phyloP scores from a whole-genome alignment of 2,113 vertebrate species.

The Anser cygnoides region DNA sequence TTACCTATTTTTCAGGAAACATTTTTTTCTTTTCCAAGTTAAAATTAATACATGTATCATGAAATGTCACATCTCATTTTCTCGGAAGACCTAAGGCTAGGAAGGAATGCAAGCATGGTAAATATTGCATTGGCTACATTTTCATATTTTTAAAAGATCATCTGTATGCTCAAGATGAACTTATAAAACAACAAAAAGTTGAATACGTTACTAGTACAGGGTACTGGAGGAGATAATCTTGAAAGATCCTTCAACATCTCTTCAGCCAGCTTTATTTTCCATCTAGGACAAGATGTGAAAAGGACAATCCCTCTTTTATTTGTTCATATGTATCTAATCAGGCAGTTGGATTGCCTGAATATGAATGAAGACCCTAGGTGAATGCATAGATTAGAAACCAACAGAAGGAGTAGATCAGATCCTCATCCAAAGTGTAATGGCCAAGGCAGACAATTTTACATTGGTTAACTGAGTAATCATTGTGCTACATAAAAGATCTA shows the following conservation, averaged over 20 bases:
- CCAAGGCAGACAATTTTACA: neutral
- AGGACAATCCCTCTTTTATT: neutral
- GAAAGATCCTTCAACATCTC: neutral
- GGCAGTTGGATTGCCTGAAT: neutral
- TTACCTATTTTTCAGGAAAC: slow-evolving; percentile 4
- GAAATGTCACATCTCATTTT: slow-evolving; percentile 52
- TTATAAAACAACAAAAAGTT: neutral
- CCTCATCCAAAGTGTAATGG: neutral
- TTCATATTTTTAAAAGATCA: slow-evolving; percentile 42
- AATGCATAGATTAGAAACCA: neutral
- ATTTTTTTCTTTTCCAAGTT: slow-evolving; percentile 28
- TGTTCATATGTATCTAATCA: neutral
- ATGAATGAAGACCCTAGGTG: neutral
- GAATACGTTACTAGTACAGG: neutral
- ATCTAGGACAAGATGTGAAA: neutral
- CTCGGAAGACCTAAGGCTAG: slow-evolving; percentile 26
- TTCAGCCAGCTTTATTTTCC: neutral
- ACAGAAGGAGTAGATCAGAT: neutral
- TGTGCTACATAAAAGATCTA: neutral
- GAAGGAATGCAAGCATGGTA: neutral
- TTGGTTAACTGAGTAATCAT: neutral
- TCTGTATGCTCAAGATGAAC: slow-evolving; percentile 19
- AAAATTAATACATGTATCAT: slow-evolving; percentile 46
- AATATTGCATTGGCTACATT: slow-evolving; percentile 31
- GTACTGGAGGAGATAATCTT: neutral